Base-by-base conservation (phyloP, 2,113 vertebrate genomes). In the Rutilus rutilus region DNA sequence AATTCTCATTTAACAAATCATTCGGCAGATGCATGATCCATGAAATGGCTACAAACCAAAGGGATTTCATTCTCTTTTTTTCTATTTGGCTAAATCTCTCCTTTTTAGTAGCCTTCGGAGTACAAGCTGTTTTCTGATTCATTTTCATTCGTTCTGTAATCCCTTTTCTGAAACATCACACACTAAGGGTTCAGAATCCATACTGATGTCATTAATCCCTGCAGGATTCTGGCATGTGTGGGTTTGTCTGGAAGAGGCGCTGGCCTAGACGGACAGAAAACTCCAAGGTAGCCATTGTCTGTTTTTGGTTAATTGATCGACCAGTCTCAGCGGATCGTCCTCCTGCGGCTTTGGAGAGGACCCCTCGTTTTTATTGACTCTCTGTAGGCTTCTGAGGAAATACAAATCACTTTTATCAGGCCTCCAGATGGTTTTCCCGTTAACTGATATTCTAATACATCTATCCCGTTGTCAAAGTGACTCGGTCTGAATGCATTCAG, bases 1-100 rank as follows among this genome's bases (percentile, higher is more conserved):
- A 84, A 86, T 82, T 86, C 81, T 80, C 81, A 81, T 84, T 86
- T 83, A 86, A 83, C 79, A 86, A 76, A 77, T 85, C 67, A 69
- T 69, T 82, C 65, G 73, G 86, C 78, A 85, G 88, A 78, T 90
- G 86, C 90, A 87, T 83, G 87, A 90, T 90, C 90, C 84, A 85
- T 92, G 91, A 91, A 92, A 92, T 93, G 86, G 86, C 88, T 92
- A 74, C 91, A 92, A 92, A 93, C 87, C 88, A 89, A 88, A 91
- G 89, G 83, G 77, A 78, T 86, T 84, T 89, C 80, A 78, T 86
- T 85, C 87, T 81, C 80, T 67, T 78, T 86, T 87, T 85, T 85
- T 81, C 82, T 89, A 21, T 84, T 75, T 64, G 77, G 60, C 73
- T 59, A 84, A 84, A 74, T 86, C 21, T 88, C 83, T 87, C 88